A percentile compares a stretch with the other conserved stretches of the same genome.
Conservation (phyloP, 2,888 invertebrate genomes). For the Oscheius sp. region DNA sequence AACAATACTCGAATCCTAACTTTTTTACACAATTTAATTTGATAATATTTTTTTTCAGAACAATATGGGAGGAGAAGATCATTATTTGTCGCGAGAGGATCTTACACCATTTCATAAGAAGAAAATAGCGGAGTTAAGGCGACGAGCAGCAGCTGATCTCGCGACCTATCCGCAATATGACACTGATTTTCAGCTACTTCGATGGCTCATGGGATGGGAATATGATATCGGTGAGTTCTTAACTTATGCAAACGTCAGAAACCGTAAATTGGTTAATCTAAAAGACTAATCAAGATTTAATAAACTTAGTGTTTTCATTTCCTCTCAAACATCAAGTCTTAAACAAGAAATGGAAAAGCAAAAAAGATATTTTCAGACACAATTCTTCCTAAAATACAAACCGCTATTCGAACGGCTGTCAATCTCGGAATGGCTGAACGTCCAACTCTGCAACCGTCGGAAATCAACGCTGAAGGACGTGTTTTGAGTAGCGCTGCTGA, state of each 20-base stretch:
- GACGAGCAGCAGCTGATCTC: slow-evolving; percentile 35
- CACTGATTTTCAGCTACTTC: slow-evolving; percentile 60
- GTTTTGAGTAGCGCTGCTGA: slow-evolving; percentile 49
- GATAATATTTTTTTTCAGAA: not conserved
- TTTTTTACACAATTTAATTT: too few relatives aligned
- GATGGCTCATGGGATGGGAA: slow-evolving; percentile 67
- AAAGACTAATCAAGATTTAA: too few relatives aligned
- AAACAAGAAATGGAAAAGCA: too few relatives aligned
- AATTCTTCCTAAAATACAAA: slow-evolving; percentile 46
- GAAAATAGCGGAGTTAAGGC: slow-evolving; percentile 47
- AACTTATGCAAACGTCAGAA: too few relatives aligned
- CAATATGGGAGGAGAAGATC: slow-evolving; percentile 8
- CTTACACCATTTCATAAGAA: slow-evolving; percentile 35
- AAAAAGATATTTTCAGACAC: slow-evolving; percentile 31
- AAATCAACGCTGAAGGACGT: slow-evolving; percentile 51
- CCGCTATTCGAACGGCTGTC: slow-evolving; percentile 36
- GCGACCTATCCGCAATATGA: slow-evolving; percentile 52
- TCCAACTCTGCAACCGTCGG: slow-evolving; percentile 8
- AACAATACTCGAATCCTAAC: too few relatives aligned
- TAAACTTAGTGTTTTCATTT: too few relatives aligned
- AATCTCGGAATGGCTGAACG: slow-evolving; percentile 37
- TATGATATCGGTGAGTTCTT: slow-evolving; percentile 52
- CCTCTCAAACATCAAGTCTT: too few relatives aligned
- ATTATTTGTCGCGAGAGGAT: not conserved
- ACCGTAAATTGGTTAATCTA: too few relatives aligned